A percentile compares a stretch with the other conserved stretches of the same genome.
These are phyloP conservation scores for Leuciscus waleckii DNA, from an alignment of 2,797 vertebrate species.

Conservation along the genomic window DNA sequence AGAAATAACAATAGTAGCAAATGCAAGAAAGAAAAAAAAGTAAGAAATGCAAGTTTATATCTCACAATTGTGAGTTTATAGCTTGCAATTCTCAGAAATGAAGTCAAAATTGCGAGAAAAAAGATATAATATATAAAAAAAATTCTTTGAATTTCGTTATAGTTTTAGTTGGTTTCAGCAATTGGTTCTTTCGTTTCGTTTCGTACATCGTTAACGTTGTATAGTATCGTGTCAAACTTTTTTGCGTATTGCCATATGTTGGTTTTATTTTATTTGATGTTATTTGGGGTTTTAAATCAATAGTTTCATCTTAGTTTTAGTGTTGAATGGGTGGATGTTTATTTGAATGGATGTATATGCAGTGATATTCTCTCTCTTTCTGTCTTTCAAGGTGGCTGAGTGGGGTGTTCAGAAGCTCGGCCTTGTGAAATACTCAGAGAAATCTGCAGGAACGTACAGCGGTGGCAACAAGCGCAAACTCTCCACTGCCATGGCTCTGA, in stretches of 20 bases:
- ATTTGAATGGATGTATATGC: neutral
- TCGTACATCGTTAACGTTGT: neutral
- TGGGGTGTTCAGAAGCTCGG: slow-evolving; percentile 98
- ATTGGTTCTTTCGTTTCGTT: neutral
- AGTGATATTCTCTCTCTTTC: slow-evolving; percentile 16
- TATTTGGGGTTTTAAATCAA: neutral
- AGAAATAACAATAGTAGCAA: too few species aligned
- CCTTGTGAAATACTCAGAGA: slow-evolving; percentile 89
- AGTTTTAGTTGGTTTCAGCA: neutral
- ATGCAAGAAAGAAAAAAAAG: too few species aligned
- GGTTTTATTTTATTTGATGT: neutral
- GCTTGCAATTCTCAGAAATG: neutral
- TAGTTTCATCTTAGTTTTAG: neutral
- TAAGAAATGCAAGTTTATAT: too few species aligned
- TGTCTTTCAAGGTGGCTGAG: slow-evolving; percentile 86
- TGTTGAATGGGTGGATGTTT: neutral
- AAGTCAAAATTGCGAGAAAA: neutral
- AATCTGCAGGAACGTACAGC: slow-evolving; percentile 92
- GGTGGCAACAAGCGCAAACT: slow-evolving; percentile 97
- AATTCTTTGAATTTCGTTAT: neutral
- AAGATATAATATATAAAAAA: neutral
- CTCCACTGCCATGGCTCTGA: slow-evolving; percentile 94
- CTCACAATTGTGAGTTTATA: too few species aligned
- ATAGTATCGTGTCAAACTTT: neutral
- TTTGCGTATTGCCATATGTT: neutral